A percentile compares a stretch with the other conserved stretches of the same genome.
Evolutionary conservation across 2,888 invertebrate genomes (phyloP).

Genomic region (Synergus itoensis): DNA sequence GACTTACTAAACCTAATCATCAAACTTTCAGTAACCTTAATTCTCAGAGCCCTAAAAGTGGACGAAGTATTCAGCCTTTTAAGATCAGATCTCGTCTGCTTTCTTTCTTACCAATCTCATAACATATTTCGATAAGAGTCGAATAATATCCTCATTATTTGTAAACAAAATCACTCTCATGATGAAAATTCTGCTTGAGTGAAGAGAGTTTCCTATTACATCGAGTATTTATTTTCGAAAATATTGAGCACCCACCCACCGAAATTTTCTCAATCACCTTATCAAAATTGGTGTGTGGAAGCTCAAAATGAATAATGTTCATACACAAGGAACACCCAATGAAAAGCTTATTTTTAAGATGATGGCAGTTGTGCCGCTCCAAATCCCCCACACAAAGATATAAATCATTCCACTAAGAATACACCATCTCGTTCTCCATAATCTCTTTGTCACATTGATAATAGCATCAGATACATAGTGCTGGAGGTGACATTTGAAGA

Average conservation of each 20-base stretch:
- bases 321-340: neutral
- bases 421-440: neutral
- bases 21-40: constrained; percentile 20
- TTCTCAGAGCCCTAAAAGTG: constrained; percentile 10
- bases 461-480: neutral
- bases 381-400: neutral
- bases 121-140: neutral
- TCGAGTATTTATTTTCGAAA: neutral
- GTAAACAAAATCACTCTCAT: neutral
- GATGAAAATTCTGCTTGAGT: neutral
- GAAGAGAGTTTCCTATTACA: neutral
- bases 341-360: constrained; percentile 3
- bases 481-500: constrained; percentile 13
- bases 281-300: neutral
- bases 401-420: neutral
- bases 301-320: neutral
- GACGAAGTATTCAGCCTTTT: constrained; percentile 29
- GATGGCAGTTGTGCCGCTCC: constrained; percentile 1
- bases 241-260: neutral
- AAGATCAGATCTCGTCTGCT: neutral
- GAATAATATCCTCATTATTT: neutral
- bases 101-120: neutral
- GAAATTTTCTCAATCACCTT: too few species aligned
- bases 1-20: neutral
- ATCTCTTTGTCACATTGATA: neutral